These are phyloP conservation scores for Pipra filicauda DNA, from an alignment of 2,113 vertebrate species.

Conservation along the genomic window DNA sequence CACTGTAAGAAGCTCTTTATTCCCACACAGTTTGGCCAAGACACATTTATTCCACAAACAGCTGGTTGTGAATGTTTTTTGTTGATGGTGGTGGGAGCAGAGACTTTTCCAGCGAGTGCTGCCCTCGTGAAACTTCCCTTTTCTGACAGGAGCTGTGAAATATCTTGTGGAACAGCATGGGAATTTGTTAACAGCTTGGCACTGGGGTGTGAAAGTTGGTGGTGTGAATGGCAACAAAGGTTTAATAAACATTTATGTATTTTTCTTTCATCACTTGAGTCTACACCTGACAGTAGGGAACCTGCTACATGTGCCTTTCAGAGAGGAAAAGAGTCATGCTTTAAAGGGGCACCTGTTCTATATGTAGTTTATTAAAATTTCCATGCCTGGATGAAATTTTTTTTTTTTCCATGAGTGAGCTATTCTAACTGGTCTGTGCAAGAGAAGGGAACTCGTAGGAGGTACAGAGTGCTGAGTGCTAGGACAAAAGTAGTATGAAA, in stretches of 20 bases:
- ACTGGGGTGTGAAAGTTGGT: conserved; percentile 51
- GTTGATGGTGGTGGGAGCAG: neutral
- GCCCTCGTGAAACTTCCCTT: conserved; percentile 39
- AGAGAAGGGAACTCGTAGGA: neutral
- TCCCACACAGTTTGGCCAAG: neutral
- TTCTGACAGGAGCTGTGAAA: conserved; percentile 57
- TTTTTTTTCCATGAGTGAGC: neutral
- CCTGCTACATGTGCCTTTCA: neutral
- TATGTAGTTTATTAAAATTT: neutral
- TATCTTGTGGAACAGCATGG: conserved; percentile 54
- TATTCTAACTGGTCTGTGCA: neutral
- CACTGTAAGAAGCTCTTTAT: neutral
- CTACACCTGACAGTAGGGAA: conserved; percentile 44
- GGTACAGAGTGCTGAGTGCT: neutral
- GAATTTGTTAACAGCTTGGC: conserved; percentile 56
- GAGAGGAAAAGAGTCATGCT: neutral
- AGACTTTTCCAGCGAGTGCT: conserved; percentile 1
- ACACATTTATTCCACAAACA: neutral
- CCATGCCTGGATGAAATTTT: neutral
- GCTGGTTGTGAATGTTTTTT: conserved; percentile 22
- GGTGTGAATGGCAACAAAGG: conserved; percentile 57
- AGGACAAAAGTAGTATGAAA: neutral
- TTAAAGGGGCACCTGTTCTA: neutral
- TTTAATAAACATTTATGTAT: conserved; percentile 67
- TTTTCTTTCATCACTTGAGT: conserved; percentile 48